Evolutionary conservation across 2,113 vertebrate genomes (phyloP).

Genomic region (Elephantulus edwardii): DNA sequence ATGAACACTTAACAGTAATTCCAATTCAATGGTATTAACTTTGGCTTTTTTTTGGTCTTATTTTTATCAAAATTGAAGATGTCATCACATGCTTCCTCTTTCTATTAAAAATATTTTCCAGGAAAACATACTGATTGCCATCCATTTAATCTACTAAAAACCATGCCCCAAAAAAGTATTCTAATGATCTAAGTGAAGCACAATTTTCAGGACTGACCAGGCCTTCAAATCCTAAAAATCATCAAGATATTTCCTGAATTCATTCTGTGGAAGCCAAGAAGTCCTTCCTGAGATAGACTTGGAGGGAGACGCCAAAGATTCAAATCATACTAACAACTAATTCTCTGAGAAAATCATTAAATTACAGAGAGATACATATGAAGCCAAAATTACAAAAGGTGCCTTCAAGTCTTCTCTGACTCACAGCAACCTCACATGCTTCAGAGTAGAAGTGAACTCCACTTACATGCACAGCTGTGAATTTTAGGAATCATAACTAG

Average conservation of each 20-base stretch:
- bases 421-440: not conserved
- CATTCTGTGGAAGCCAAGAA: not conserved
- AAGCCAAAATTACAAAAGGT: not conserved
- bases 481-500: not conserved
- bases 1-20: not conserved
- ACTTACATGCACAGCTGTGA: not conserved
- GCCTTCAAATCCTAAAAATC: not conserved
- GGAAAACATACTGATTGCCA: not conserved
- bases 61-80: not conserved
- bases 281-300: not conserved
- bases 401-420: not conserved
- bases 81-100: not conserved
- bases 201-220: not conserved
- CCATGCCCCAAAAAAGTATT: not conserved
- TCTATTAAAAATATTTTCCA: not conserved
- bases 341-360: not conserved
- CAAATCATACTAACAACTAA: not conserved
- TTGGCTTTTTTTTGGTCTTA: not conserved
- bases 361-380: not conserved
- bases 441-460: not conserved
- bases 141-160: not conserved
- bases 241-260: not conserved
- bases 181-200: not conserved
- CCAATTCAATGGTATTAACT: not conserved
- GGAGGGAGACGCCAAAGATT: slow-evolving; percentile 13